Evolutionary conservation across 2,888 invertebrate genomes (phyloP), one percentile per base, ranked within the genome.

Genomic region (Acronicta alni): DNA sequence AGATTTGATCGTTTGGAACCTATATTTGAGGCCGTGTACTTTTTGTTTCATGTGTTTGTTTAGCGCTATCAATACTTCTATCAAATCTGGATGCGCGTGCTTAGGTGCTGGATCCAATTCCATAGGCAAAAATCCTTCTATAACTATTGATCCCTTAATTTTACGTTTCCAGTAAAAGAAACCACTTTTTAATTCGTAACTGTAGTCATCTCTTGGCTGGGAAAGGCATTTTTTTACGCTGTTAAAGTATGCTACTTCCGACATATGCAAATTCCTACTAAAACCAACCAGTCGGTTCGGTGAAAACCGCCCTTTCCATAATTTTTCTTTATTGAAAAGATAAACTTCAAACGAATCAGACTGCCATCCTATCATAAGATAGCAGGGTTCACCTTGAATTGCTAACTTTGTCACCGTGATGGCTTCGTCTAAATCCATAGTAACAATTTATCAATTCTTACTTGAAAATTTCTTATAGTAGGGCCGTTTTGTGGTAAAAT

Each of bases 151-250:
- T 18, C 81, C 76, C 32, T 80, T 77, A 12, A 77, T 16, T 64
- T 82, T 87, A 56, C 83, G 82, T 76, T 89, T 90, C 91, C 91
- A 91, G 59, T 89, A 91, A 67, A 91, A 91, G 72, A 91, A 89
- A 0, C 88, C 91, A 67, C 83, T 82, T 81, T 85, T 89, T 32
- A 91, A 60, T 79, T 91, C 89, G 42, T 89, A 91, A 2, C 56
- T 17, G 55, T 90, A 91, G 68, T 89, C 76, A 10, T 83, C 75
- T 65, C 67, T 82, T 38, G 82, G 76, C 53, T 86, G 77, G 7
- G 88, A 77, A 38, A 91, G 77, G 65, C 89, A 87, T 48, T 67
- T 73, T 61, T 80, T 88, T 14, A 87, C 60, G 42, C 64, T 84
- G 17, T 70, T 62, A 52, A 78, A 87, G 69, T 91, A 91, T 26